Conservation (phyloP, 2,113 vertebrate genomes). For the Hypanus sabinus region DNA sequence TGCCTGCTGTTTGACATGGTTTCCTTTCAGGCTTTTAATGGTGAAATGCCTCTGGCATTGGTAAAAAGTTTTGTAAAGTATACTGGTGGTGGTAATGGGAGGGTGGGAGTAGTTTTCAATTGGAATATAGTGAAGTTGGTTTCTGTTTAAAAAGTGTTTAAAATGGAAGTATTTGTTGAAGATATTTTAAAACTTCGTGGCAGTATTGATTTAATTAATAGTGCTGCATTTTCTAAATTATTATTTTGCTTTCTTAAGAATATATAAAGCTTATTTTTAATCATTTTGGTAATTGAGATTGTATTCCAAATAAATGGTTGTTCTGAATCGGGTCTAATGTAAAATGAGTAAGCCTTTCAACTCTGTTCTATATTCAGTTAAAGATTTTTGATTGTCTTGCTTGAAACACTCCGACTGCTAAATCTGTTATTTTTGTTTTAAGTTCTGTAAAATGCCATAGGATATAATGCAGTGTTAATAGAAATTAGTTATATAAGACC, state of each 20-base stretch:
- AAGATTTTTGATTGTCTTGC: neutral
- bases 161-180: neutral
- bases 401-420: neutral
- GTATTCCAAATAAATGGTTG: neutral
- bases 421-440: neutral
- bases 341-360: too few relatives aligned
- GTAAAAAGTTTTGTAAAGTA: neutral
- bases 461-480: neutral
- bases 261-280: neutral
- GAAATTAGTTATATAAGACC: neutral
- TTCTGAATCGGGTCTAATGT: neutral
- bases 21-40: neutral
- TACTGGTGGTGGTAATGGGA: neutral
- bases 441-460: neutral
- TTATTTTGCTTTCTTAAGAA: neutral
- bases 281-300: neutral
- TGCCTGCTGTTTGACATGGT: neutral
- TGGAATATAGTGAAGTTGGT: neutral
- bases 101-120: neutral
- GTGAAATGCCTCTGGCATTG: neutral
- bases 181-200: neutral
- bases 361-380: neutral
- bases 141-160: neutral
- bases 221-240: neutral
- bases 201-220: neutral